These are phyloP conservation scores for Cacoxenus indagator DNA, from an alignment of 2,888 invertebrate genomes.

Conservation along the genomic window DNA sequence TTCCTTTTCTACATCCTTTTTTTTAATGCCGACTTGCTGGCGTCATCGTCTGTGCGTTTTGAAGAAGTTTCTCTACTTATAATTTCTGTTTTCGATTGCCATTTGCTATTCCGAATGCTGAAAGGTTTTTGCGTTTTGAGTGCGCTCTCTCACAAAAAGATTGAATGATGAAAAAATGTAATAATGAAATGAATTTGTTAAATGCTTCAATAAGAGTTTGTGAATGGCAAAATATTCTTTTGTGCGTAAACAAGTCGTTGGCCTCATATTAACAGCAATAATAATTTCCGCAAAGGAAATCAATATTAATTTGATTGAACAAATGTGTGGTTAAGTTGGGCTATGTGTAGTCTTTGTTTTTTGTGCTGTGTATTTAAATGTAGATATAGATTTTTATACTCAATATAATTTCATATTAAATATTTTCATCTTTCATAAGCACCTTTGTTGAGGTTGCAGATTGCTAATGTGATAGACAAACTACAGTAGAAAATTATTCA, in stretches of 20 bases:
- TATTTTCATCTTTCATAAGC: too few species aligned
- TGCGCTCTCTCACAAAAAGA: neutral
- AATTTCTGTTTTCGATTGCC: neutral
- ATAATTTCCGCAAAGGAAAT: slow-evolving; percentile 57
- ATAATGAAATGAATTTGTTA: slow-evolving; percentile 44
- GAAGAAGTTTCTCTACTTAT: neutral
- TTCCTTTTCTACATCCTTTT: slow-evolving; percentile 23
- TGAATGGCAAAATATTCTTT: slow-evolving; percentile 38
- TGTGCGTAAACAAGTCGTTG: neutral
- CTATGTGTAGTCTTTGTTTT: slow-evolving; percentile 7
- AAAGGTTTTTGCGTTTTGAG: neutral
- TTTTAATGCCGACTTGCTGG: slow-evolving; percentile 38
- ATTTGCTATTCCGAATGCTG: neutral
- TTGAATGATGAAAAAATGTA: neutral
- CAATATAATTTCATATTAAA: slow-evolving; percentile 59
- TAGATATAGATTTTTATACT: too few species aligned
- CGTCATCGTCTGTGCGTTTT: slow-evolving; percentile 38
- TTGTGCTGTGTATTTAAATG: slow-evolving; percentile 24
- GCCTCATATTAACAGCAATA: slow-evolving; percentile 55
- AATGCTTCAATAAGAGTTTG: slow-evolving; percentile 61
- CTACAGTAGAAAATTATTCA: neutral
- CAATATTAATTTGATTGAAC: slow-evolving; percentile 48
- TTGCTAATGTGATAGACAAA: too few species aligned
- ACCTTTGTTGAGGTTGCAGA: too few species aligned
- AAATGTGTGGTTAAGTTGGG: slow-evolving; percentile 16